Conservation (phyloP, 92 coral and sea anemone genomes). For the Porites lobata region DNA sequence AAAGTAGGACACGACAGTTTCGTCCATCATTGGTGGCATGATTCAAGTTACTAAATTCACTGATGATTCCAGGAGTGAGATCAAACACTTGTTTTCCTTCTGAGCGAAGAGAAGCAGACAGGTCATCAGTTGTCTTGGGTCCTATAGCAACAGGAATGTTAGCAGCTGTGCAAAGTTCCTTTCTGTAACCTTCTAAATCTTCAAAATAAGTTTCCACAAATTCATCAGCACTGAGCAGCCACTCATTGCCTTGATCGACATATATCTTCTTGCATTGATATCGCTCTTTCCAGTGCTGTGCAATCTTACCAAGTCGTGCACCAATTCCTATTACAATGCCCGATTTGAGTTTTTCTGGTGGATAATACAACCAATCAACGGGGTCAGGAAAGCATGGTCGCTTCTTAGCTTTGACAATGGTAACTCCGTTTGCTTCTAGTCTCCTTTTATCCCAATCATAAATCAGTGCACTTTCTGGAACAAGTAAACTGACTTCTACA, state of each 20-base stretch:
- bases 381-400: neutral
- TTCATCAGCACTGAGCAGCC: too few species aligned
- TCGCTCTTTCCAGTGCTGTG: neutral
- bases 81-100: neutral
- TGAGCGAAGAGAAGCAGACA: neutral
- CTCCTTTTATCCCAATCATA: neutral
- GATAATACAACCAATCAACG: neutral
- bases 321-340: neutral
- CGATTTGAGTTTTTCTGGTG: neutral
- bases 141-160: conserved; percentile 1
- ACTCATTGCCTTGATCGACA: neutral
- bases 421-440: neutral
- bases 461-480: neutral
- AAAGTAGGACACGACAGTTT: neutral
- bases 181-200: neutral
- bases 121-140: neutral
- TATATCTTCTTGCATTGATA: neutral
- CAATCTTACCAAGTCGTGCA: neutral
- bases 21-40: neutral
- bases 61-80: conserved; percentile 7
- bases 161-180: neutral
- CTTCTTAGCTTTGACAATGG: neutral
- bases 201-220: neutral
- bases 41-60: neutral
- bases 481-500: neutral